phyloP scores from a whole-genome alignment of 2,888 invertebrate species.

The Stictocephala bisonia region DNA sequence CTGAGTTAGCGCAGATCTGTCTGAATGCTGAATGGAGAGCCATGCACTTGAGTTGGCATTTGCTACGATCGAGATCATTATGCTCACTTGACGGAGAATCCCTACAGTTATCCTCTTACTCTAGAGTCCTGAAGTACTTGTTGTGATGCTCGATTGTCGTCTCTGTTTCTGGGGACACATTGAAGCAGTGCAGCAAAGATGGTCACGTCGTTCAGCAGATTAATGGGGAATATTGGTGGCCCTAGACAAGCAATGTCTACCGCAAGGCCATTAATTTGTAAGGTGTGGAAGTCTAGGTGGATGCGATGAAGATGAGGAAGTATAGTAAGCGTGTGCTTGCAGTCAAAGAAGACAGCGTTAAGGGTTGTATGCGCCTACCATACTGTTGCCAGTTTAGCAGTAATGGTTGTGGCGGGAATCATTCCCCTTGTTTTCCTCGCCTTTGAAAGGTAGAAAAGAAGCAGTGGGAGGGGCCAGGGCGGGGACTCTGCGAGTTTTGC shows the following conservation, averaged over 20 bases:
- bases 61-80: slow-evolving; percentile 52
- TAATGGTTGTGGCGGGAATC: slow-evolving; percentile 51
- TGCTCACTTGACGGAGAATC: slow-evolving; percentile 51
- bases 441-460: too few species aligned
- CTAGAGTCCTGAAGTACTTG: slow-evolving; percentile 55
- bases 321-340: slow-evolving; percentile 49
- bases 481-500: too few species aligned
- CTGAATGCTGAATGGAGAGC: slow-evolving; percentile 51
- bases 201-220: slow-evolving; percentile 45
- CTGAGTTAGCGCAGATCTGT: slow-evolving; percentile 28
- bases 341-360: slow-evolving; percentile 9
- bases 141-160: slow-evolving; percentile 52
- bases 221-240: slow-evolving; percentile 57
- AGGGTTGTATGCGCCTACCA: slow-evolving; percentile 52
- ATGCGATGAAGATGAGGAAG: slow-evolving; percentile 45
- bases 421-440: too few species aligned
- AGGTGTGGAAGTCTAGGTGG: slow-evolving; percentile 53
- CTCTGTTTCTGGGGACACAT: slow-evolving; percentile 51
- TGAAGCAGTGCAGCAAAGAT: slow-evolving; percentile 48
- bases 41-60: slow-evolving; percentile 51
- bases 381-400: slow-evolving; percentile 55
- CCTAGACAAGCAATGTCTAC: slow-evolving; percentile 48
- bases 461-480: too few species aligned
- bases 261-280: slow-evolving; percentile 55
- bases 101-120: slow-evolving; percentile 39